Conservation (phyloP, 2,888 invertebrate genomes). For the Orthosia gracilis region DNA sequence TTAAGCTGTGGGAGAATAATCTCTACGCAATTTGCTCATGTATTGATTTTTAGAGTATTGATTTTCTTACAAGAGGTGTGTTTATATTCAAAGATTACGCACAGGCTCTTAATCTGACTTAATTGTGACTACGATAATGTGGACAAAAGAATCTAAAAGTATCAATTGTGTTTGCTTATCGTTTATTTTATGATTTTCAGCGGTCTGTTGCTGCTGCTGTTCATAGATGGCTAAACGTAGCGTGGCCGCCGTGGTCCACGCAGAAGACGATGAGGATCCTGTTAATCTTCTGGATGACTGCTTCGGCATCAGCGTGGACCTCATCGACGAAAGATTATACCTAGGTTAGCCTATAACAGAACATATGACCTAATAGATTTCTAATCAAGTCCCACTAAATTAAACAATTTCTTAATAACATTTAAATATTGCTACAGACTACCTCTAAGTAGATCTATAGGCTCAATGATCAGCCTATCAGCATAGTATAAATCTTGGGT, state of each 20-base stretch:
- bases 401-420: neutral
- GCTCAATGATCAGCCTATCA: neutral
- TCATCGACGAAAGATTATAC: slow-evolving; percentile 84
- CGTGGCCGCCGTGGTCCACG: slow-evolving; percentile 84
- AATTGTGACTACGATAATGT: neutral
- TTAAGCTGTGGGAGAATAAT: neutral
- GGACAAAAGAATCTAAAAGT: neutral
- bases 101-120: neutral
- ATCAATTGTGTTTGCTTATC: neutral
- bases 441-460: neutral
- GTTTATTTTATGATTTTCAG: slow-evolving; percentile 44
- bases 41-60: slow-evolving; percentile 64
- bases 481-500: too few species aligned
- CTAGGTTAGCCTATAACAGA: slow-evolving; percentile 74
- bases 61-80: slow-evolving; percentile 49
- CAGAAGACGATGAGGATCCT: slow-evolving; percentile 65
- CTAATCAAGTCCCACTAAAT: neutral
- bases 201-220: slow-evolving; percentile 63
- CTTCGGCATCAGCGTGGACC: slow-evolving; percentile 84
- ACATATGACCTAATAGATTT: neutral
- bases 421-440: neutral
- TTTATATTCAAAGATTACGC: slow-evolving; percentile 20
- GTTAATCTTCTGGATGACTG: slow-evolving; percentile 70
- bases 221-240: slow-evolving; percentile 79
- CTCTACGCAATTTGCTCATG: slow-evolving; percentile 40